Base-by-base conservation (phyloP, 2,888 invertebrate genomes). In the Platyscelio sp. region DNA sequence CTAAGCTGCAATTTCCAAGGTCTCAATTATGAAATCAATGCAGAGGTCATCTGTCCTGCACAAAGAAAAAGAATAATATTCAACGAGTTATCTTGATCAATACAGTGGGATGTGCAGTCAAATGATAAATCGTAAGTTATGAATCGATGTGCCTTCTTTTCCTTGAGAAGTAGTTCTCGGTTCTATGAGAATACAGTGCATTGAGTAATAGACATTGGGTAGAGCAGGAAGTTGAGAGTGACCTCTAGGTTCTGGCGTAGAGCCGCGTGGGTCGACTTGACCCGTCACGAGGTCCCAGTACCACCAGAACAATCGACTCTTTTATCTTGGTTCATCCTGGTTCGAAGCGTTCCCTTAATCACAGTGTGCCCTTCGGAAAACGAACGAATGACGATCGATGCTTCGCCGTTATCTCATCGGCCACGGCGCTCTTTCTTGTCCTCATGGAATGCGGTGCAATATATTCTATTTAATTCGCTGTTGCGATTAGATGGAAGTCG, bases 221-320 rank as follows among this genome's bases (percentile, higher is more conserved):
- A 77, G 82, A 85, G 83, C 80, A 78, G 85, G 77, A 85, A 87
- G 84, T 83, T 63, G 29, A 15, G 63, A 49, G 72, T 82, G 82
- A 82, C 82, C 82, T 58, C 72, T 76, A n/a, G 49, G 65, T 72
- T 65, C 77, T 88, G 87, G 86, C 60, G 61, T 18, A 71, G 38
- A 63, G 61, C 72, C 75, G 78, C 78, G 81, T 81, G 81, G 81
- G 86, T 90, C 89, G 90, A 85, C 81, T 86, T 85, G 88, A 89
- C 89, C 89, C 89, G 87, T 86, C 85, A 81, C 83, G 70, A 81
- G 67, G 72, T 83, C 80, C 68, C 76, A 77, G 77, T 79, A 83
- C 79, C 85, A 80, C 63, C 86, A 79, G 88, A 89, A 89, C 89
- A 89, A 90, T 90, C 89, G 89, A 58, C 79, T 85, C 87, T 87